Percentiles rank a stretch among this genome's conserved stretches.
Conservation (phyloP, 2,797 vertebrate genomes). For the Florisuga fusca region DNA sequence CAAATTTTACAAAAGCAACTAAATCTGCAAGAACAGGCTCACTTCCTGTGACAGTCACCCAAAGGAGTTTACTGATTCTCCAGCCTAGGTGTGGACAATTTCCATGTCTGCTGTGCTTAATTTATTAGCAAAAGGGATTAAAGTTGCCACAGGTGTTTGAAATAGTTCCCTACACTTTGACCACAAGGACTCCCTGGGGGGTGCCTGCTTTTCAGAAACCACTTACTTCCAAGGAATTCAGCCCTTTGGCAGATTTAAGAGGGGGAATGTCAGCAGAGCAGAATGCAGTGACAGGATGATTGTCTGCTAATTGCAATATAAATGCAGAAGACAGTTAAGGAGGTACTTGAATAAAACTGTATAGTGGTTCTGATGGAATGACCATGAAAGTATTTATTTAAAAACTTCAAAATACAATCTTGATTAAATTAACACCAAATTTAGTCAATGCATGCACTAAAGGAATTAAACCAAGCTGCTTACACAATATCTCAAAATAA, state of each 20-base stretch:
- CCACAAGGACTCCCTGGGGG: slow-evolving; percentile 55
- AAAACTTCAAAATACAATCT: neutral
- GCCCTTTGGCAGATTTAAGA: slow-evolving; percentile 69
- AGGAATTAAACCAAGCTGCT: neutral
- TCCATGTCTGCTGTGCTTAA: slow-evolving; percentile 57
- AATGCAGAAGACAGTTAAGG: slow-evolving; percentile 30
- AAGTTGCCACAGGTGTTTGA: slow-evolving; percentile 73
- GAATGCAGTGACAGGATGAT: slow-evolving; percentile 58
- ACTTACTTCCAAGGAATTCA: slow-evolving; percentile 67
- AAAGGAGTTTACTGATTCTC: slow-evolving; percentile 34
- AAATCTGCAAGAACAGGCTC: neutral
- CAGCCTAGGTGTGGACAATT: slow-evolving; percentile 51
- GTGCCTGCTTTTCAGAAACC: slow-evolving; percentile 64
- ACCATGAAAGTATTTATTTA: neutral
- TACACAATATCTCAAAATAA: neutral
- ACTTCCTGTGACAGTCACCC: slow-evolving; percentile 52
- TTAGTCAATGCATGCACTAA: neutral
- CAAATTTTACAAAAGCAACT: neutral
- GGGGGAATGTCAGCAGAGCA: slow-evolving; percentile 59
- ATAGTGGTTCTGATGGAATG: neutral
- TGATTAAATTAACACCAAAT: neutral
- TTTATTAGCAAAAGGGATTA: slow-evolving; percentile 71
- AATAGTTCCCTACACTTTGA: slow-evolving; percentile 62
- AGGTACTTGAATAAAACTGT: slow-evolving; percentile 1
- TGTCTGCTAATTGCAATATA: slow-evolving; percentile 63